Base-by-base conservation (phyloP, 2,888 invertebrate species). In the Drosophila fungiperda region DNA sequence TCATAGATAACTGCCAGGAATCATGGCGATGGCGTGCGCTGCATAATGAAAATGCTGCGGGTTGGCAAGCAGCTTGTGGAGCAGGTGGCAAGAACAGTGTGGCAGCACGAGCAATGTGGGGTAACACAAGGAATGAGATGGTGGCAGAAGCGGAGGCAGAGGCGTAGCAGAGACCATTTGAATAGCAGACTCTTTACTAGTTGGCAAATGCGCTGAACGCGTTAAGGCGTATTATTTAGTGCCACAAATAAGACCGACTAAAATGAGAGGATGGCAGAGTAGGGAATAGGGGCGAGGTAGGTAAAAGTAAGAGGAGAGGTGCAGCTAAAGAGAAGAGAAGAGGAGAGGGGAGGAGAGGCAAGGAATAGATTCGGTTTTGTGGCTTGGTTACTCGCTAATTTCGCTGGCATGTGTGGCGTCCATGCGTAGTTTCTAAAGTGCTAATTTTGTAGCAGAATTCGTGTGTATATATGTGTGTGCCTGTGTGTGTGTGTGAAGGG, bases 11-110 rank as follows among this genome's bases (percentile, higher is more conserved):
- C 73, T 68, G 78, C 55, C 62, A 80, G 78, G 80, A 89, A 72
- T 85, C 86, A 74, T 74, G 61, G 73, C 71, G 52, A 73, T 78
- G 63, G 86, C 85, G 85, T 86, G 85, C 62, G 68, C 60, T 66
- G 85, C 80, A 86, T 86, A 86, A 86, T 89, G 73, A 87, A 87
- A 80, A 79, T 76, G 62, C 76, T 80, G 83, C 80, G 76, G 80
- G 76, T 58, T 61, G 61, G 45, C 29, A 29, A 38, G 20, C 32
- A 11, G 36, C 5, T 26, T 17, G 45, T 6, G 11, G 40, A 26
- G 26, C 26, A 12, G 38, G 2, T 23, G 33, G 8, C 23, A 17
- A 29, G 12, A 20, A 20, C 3, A 11, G 20, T n/a, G n/a, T 9
- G 23, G 32, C 1, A 36, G 38, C 35, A 63, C 0, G 11, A 12